phyloP scores from a whole-genome alignment of 2,888 invertebrate species.

The Cinara cedri region DNA sequence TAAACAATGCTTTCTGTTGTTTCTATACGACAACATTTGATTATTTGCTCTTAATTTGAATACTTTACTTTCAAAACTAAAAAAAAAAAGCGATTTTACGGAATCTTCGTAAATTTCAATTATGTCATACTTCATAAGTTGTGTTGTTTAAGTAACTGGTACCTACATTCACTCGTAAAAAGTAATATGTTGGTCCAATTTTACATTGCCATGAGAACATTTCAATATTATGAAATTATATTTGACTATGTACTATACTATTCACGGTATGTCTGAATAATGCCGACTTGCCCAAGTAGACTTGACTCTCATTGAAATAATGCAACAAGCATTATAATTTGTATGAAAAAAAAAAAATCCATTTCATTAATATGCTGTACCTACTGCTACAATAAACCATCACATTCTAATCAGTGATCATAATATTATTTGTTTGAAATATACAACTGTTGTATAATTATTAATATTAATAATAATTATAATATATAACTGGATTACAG shows the following conservation, averaged over 20 bases:
- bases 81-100: not conserved
- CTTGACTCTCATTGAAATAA: not conserved
- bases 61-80: not conserved
- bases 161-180: slow-evolving; percentile 29
- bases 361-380: too few relatives aligned
- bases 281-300: not conserved
- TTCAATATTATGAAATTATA: slow-evolving; percentile 35
- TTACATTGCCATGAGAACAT: slow-evolving; percentile 37
- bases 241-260: too few relatives aligned
- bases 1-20: too few relatives aligned
- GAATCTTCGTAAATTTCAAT: not conserved
- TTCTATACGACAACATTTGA: too few relatives aligned
- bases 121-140: slow-evolving; percentile 10
- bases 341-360: too few relatives aligned
- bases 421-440: too few relatives aligned
- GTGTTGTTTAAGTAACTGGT: not conserved
- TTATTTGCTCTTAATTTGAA: too few relatives aligned
- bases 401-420: too few relatives aligned
- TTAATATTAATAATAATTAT: too few relatives aligned
- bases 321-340: not conserved
- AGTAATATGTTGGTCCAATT: slow-evolving; percentile 12
- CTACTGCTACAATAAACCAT: too few relatives aligned
- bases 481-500: too few relatives aligned
- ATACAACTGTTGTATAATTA: too few relatives aligned
- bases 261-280: not conserved